Percentiles rank a stretch among this genome's conserved stretches.
phyloP scores from a whole-genome alignment of 2,888 invertebrate genomes.

The Melieria picta region DNA sequence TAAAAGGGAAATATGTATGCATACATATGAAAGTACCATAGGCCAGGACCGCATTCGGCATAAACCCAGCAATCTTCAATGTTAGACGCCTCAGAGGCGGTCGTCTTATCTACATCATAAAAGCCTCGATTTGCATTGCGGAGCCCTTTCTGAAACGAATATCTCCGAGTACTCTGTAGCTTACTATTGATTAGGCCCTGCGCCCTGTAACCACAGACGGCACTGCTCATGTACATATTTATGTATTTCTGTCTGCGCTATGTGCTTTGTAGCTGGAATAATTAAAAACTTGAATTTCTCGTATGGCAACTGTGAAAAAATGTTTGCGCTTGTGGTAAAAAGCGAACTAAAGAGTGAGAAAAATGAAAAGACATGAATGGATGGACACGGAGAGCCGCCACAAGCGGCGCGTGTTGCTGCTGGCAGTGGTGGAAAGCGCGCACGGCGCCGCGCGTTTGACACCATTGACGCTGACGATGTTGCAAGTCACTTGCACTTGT shows the following conservation, averaged over 20 bases:
- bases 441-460: background rate
- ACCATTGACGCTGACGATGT: conserved; percentile 9
- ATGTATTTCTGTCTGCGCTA: background rate
- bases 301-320: conserved; percentile 30
- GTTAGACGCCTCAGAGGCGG: too few relatives aligned
- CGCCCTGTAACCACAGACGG: background rate
- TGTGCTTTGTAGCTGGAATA: conserved; percentile 6
- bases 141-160: too few relatives aligned
- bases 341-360: background rate
- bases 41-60: too few relatives aligned
- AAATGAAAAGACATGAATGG: background rate
- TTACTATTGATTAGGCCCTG: background rate
- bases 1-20: too few relatives aligned
- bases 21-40: too few relatives aligned
- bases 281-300: conserved; percentile 36
- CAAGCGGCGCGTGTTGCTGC: background rate
- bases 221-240: background rate
- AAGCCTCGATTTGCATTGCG: too few relatives aligned
- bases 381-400: background rate
- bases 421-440: background rate
- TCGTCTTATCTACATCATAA: too few relatives aligned
- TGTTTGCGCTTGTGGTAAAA: conserved; percentile 4
- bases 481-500: conserved; percentile 12
- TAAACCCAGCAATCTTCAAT: too few relatives aligned
- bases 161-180: too few relatives aligned